Evolutionary conservation across 2,113 vertebrate genomes (phyloP), one percentile per base, ranked within the genome.

Genomic region (Bucco capensis): DNA sequence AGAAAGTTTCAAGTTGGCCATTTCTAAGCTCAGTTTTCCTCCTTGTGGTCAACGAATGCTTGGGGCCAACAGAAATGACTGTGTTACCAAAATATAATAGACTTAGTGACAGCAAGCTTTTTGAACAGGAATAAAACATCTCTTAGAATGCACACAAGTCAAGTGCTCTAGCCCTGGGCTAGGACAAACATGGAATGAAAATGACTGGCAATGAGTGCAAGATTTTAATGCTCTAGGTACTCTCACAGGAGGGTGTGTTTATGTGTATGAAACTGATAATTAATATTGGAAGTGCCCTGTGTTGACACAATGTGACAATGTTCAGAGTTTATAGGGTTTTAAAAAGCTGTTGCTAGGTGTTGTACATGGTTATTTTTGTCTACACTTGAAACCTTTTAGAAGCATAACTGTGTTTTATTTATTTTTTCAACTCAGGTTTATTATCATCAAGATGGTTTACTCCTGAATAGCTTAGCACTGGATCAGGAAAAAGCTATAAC

Each of bases 101-200:
- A 93, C 14, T 19, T 37, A 42, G 56, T 64, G 35, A 74, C 65
- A 72, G 72, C 49, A 74, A 86, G 33, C 40, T 81, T 84, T 83
- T 81, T 88, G 57, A 94, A 72, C 22, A 80, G 50, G 65, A 91
- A 83, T 77, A 74, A 84, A 94, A 54, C 46, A 89, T 83, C 40
- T 40, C 28, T 31, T 74, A 65, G 56, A 81, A 85, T 33, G 47
- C 2, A 4, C 33, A n/a, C 38, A 50, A 83, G 78, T 42, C 65
- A 89, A 88, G 53, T 49, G 35, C 33, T 76, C 16, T 60, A 89
- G 84, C 83, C 33, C 5, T 69, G 49, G 65, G 38, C 79, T 86
- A 86, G 72, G 53, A 76, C 69, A 88, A 91, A 72, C 5, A 5
- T 46, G 24, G 47, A 80, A 81, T 50, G 35, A 83, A 91, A 95